These are phyloP conservation scores for Proteles cristata DNA, from an alignment of 2,113 vertebrate species.

Conservation along the genomic window DNA sequence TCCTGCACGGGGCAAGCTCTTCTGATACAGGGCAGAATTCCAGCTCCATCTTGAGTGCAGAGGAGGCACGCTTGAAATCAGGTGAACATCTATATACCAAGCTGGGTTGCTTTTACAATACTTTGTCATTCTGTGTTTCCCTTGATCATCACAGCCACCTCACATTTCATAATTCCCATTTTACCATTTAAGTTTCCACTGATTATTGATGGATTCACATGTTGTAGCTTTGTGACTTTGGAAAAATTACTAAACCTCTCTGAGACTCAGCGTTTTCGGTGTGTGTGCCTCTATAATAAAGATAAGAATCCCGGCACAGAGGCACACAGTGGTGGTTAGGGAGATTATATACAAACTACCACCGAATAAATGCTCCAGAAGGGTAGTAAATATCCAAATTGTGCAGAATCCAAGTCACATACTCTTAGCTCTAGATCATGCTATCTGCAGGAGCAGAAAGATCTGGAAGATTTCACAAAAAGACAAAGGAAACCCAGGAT, in stretches of 20 bases:
- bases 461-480: conserved; percentile 35
- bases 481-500: neutral
- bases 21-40: neutral
- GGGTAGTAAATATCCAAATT: neutral
- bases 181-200: neutral
- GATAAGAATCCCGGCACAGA: neutral
- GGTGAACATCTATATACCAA: neutral
- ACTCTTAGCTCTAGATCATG: neutral
- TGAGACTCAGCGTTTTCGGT: neutral
- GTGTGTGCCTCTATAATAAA: neutral
- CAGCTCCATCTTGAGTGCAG: neutral
- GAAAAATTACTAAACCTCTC: neutral
- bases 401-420: neutral
- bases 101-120: neutral
- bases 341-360: neutral
- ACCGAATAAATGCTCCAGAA: neutral
- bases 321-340: neutral
- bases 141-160: neutral
- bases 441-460: neutral
- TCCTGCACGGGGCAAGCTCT: neutral
- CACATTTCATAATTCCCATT: neutral
- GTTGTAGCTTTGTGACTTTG: neutral
- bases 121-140: neutral
- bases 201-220: neutral
- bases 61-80: neutral